Conservation (phyloP, 2,797 vertebrate species). For the Chaetophractus vellerosus region DNA sequence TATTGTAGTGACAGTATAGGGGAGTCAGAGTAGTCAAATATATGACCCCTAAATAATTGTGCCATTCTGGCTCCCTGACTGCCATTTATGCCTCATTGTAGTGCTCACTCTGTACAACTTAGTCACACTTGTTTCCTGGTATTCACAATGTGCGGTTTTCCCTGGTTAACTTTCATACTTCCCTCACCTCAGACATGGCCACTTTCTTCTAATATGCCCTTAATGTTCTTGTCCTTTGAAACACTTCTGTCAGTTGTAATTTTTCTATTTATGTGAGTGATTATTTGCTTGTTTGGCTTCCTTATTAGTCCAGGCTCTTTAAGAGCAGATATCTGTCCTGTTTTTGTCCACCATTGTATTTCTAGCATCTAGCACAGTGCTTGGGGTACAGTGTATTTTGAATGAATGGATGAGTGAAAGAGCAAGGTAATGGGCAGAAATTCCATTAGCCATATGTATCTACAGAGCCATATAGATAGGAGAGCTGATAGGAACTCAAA, state of each 20-base stretch:
- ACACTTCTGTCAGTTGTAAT: not conserved
- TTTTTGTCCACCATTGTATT: slow-evolving; percentile 22
- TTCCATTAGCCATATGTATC: not conserved
- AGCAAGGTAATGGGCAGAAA: not conserved
- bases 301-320: not conserved
- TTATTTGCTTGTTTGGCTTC: not conserved
- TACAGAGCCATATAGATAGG: not conserved
- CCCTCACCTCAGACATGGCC: not conserved
- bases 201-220: not conserved
- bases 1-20: not conserved
- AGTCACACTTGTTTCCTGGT: not conserved
- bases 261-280: not conserved
- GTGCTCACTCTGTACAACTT: not conserved
- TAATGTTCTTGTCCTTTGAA: not conserved
- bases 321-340: not conserved
- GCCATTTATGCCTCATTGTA: not conserved
- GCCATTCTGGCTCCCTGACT: not conserved
- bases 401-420: slow-evolving; percentile 17
- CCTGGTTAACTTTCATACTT: not conserved
- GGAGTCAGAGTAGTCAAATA: not conserved
- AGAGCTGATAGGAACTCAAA: not conserved
- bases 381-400: not conserved
- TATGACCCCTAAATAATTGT: not conserved
- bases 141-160: not conserved
- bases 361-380: not conserved